phyloP scores from a whole-genome alignment of 1,140 invertebrate species.

The Carposina sasakii region DNA sequence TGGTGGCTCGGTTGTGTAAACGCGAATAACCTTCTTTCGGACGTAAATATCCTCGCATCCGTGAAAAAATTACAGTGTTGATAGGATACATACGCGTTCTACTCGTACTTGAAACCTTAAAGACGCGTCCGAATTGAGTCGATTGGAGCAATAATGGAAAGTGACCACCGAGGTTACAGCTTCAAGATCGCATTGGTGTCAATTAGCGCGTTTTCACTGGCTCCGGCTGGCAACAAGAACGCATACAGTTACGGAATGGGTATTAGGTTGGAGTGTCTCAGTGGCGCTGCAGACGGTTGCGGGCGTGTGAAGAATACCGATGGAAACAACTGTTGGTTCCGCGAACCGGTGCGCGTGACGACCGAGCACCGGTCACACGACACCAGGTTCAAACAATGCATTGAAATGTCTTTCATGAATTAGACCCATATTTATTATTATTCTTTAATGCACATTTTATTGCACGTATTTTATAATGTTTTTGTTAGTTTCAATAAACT shows the following conservation, averaged over 20 bases:
- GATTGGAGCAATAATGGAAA: conserved; percentile 27
- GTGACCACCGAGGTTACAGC: conserved; percentile 17
- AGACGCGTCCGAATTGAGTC: conserved; percentile 17
- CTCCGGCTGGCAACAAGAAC: conserved; percentile 21
- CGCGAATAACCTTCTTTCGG: conserved; percentile 55
- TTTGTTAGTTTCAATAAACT: no score
- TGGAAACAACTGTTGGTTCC: conserved; percentile 60
- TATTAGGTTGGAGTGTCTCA: conserved; percentile 15
- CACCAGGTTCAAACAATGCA: conserved; percentile 46
- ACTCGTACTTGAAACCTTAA: conserved; percentile 27
- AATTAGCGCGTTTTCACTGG: conserved; percentile 29
- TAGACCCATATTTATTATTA: no score
- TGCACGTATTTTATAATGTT: no score
- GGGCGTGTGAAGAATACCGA: conserved; percentile 54
- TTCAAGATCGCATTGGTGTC: conserved; percentile 14
- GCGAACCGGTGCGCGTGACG: conserved; percentile 51
- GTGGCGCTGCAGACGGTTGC: conserved; percentile 24
- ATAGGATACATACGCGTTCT: conserved; percentile 34
- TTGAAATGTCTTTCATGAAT: conserved; percentile 45
- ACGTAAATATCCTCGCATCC: conserved; percentile 47
- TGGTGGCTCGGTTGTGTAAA: conserved; percentile 43
- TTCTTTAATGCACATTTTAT: no score
- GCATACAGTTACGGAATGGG: conserved; percentile 33
- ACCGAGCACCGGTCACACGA: conserved; percentile 48
- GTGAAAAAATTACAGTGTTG: conserved; percentile 49